Evolutionary conservation across 2,888 invertebrate genomes (phyloP), one percentile per base, ranked within the genome.

Genomic region (Drosophila demipolita): DNA sequence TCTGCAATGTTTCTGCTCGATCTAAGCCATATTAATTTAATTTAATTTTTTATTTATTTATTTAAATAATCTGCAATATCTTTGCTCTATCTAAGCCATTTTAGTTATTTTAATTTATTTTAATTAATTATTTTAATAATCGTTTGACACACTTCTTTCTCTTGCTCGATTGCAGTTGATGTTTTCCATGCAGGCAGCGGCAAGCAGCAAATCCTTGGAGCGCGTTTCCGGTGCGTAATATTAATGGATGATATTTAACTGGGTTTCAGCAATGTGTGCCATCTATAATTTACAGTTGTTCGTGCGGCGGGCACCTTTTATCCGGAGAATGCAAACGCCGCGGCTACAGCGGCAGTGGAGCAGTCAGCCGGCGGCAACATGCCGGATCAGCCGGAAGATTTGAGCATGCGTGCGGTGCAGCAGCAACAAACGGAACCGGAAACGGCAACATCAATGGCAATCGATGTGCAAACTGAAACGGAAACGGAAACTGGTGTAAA

Each of bases 251-350:
- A 8, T 7, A 23, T 45, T 15, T 4, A 45, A 8, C 45, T 23
- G 23, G 15, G 45, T 23, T 15, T 45, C 20, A 23, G 23, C 23
- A 29, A 42, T 23, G 8, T 6, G 29, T 38, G 15, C 15, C 20
- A 20, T 45, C 15, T 52, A 26, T 6, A 3, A 11, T 35, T 26
- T 26, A 0, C 8, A 93, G 93, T 93, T 52, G 91, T 93, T 45
- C 92, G 93, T 17, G 92, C 93, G 8, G 89, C 93, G 12, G 93
- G 93, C 15, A 93, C 93, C 17, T 93, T 90, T 65, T 93, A 91
- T 71, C 93, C 93, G 2, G 90, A 92, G 73, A 93, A 93, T 49
- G 88, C 77, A 4, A 73, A 23, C n/a, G 40, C 62, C 7, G 50
- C 64, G 9, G 38, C 64, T 7, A 33, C 36, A 4, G 33, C 29